Evolutionary conservation across 2,797 vertebrate genomes (phyloP), one percentile per base, ranked within the genome.

Genomic region (Crax fasciolata): DNA sequence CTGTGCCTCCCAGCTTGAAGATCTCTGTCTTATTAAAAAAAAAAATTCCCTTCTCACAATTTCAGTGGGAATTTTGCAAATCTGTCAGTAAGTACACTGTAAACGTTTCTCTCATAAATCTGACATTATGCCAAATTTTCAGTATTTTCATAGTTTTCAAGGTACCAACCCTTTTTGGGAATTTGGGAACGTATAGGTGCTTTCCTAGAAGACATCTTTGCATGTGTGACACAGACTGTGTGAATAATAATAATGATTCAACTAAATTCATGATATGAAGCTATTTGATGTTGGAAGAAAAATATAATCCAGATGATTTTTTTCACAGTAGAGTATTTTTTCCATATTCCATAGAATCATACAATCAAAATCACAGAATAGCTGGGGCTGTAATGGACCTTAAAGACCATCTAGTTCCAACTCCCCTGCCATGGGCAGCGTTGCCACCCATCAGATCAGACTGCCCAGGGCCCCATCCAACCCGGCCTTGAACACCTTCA

Each of bases 241-340:
- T 54, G 25, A 91, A 73, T 52, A 89, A 79, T 17, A 92, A 62
- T n/a, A 67, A 68, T 10, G 11, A 77, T 74, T 89, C 30, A 77
- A 65, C 18, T 46, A 28, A 30, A 41, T 51, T 90, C 39, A 78
- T 19, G 70, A 44, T 52, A 81, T 24, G 35, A 80, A 88, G 44
- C 13, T 13, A 80, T 76, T 91, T 84, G 91, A 17, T 76, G 5
- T 74, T 52, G 71, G 80, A 87, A 41, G 62, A 89, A 82, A 94
- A 83, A 72, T 43, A 11, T 20, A 76, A 39, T 82, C 85, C 32
- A 21, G 8, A 11, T 63, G 16, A 28, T 65, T 77, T 84, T 93
- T 62, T 80, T 55, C 68, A 75, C 4, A 15, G 57, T 35, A 80
- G 17, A 67, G 86, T 10, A 76, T 81, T 89, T 87, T 63, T 32